Evolutionary conservation across 2,113 vertebrate genomes (phyloP), one percentile per base, ranked within the genome.

Genomic region (Abramis brama): DNA sequence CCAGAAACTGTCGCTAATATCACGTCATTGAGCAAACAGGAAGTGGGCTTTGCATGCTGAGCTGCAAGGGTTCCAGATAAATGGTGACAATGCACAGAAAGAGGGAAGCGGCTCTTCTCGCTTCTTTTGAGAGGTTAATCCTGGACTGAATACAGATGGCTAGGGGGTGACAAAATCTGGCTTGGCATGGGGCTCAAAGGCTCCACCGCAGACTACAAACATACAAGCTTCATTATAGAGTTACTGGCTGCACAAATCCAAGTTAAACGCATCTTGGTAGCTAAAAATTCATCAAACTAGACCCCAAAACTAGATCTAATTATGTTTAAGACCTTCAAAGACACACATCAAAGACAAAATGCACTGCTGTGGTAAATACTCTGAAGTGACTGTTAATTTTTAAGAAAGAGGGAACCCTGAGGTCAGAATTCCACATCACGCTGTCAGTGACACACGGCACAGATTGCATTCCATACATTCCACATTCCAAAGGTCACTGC

Each of bases 401-500:
- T 21, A 19, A 83, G 66, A 59, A 83, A 73, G 85, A 73, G 52
- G 50, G 30, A 81, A 60, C 74, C 15, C 39, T 74, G 82, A 64
- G 52, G 66, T 86, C 52, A 59, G 66, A 86, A 86, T 80, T 86
- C 78, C 78, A 50, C 77, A 86, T 36, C 85, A 59, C 17, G 15
- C 77, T 81, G 85, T 25, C 77, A 80, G 30, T 21, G 3, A 45
- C 50, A 80, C 60, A 21, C 84, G 21, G 45, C 73, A 57, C 17
- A 25, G 9, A 7, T 82, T 55, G 59, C 85, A 86, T 86, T 86
- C 85, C 78, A 62, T 11, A 12, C 85, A 86, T 86, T 86, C 85
- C 85, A 43, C 79, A 59, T 36, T 75, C 68, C 85, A 82, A 74
- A 82, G 85, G 77, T 86, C 64, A 60, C 47, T 62, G 50, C 64